A percentile compares a stretch with the other conserved stretches of the same genome.
phyloP scores from a whole-genome alignment of 2,888 invertebrate species.

The Pachymerium ferrugineum region DNA sequence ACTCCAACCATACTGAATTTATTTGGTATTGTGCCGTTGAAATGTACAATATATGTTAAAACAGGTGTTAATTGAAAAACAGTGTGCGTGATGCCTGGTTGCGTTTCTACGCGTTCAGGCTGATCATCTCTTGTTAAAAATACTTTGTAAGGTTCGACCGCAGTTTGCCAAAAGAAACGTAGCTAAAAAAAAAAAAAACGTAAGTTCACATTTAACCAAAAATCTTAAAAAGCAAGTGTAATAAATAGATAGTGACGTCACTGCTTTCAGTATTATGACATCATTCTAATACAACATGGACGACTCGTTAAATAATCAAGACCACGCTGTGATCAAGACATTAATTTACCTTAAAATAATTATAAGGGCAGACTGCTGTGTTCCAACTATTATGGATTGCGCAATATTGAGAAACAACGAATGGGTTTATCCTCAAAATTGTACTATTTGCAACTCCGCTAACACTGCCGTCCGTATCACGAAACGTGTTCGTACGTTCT shows the following conservation, averaged over 20 bases:
- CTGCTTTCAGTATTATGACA: too few species aligned
- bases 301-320: neutral
- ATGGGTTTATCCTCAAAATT: neutral
- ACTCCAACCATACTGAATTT: slow-evolving; percentile 10
- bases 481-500: slow-evolving; percentile 22
- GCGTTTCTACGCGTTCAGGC: slow-evolving; percentile 16
- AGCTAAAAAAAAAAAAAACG: slow-evolving; percentile 19
- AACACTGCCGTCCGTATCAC: slow-evolving; percentile 30
- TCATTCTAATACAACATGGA: neutral
- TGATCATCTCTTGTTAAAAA: slow-evolving; percentile 28
- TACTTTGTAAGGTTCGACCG: neutral
- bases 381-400: neutral
- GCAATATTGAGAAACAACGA: neutral
- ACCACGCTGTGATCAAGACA: neutral
- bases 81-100: neutral
- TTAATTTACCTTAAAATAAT: slow-evolving; percentile 9
- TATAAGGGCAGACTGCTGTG: slow-evolving; percentile 23
- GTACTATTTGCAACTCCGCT: neutral
- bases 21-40: slow-evolving; percentile 25
- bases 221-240: neutral
- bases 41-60: slow-evolving; percentile 27
- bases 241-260: neutral
- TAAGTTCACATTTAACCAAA: too few species aligned
- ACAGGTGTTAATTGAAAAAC: slow-evolving; percentile 25
- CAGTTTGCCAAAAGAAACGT: neutral